Percentiles rank a stretch among this genome's conserved stretches.
phyloP scores from a whole-genome alignment of 2,888 invertebrate genomes.

The Eumerus sabulonum region DNA sequence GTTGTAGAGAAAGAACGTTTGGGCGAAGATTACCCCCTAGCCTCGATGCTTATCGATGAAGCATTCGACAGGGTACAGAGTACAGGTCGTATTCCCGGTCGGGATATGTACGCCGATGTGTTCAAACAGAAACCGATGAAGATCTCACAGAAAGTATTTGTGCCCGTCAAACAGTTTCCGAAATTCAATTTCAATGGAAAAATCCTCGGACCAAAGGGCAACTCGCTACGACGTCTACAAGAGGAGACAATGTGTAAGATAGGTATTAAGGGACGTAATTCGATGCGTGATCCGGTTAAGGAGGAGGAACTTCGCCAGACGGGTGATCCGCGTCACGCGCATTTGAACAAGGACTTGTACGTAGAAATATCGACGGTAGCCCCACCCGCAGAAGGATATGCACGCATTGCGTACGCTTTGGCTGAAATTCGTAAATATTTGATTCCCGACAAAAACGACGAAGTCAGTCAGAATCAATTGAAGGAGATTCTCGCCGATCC shows the following conservation, averaged over 20 bases:
- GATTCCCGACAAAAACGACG: slow-evolving; percentile 75
- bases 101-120: slow-evolving; percentile 87
- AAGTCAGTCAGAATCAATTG: slow-evolving; percentile 73
- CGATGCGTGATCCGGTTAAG: slow-evolving; percentile 92
- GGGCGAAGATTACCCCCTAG: slow-evolving; percentile 73
- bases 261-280: slow-evolving; percentile 94
- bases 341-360: slow-evolving; percentile 92
- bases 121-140: slow-evolving; percentile 81
- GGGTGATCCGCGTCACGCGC: slow-evolving; percentile 92
- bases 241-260: slow-evolving; percentile 97
- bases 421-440: slow-evolving; percentile 75
- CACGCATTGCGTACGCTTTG: slow-evolving; percentile 81
- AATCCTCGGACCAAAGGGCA: slow-evolving; percentile 95
- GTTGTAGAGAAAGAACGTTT: slow-evolving; percentile 74
- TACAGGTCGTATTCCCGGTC: slow-evolving; percentile 83
- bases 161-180: slow-evolving; percentile 79
- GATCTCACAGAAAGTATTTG: slow-evolving; percentile 76
- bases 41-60: slow-evolving; percentile 75
- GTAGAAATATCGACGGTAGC: slow-evolving; percentile 92
- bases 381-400: slow-evolving; percentile 91
- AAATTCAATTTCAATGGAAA: slow-evolving; percentile 98
- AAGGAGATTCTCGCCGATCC: slow-evolving; percentile 71
- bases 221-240: slow-evolving; percentile 93
- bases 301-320: slow-evolving; percentile 89
- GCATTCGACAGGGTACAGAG: slow-evolving; percentile 87